Evolutionary conservation across 2,888 invertebrate species (phyloP), one percentile per base, ranked within the genome.

Genomic region (Mesodorylaimus sp.): DNA sequence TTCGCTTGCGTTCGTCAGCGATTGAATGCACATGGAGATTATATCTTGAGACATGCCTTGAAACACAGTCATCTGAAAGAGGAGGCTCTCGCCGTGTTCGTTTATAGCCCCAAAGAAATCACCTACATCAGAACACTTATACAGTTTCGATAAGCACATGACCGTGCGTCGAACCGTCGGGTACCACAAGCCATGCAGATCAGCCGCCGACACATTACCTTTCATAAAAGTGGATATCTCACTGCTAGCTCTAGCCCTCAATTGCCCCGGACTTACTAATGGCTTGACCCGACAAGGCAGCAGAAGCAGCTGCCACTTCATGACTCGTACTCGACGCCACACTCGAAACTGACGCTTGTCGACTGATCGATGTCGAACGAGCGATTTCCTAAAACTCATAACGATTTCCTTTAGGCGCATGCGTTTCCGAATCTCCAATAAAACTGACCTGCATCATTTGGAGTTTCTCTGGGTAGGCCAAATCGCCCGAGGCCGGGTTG

Each of bases 141-240:
- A 83, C 0, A 89, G 75, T 53, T 95, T 79, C 0, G 95, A 93
- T 2, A 97, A 73, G 54, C 91, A 93, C 23, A 93, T 86, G 21
- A 97, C 70, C 0, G 95, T 91, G 42, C 97, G 74, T 21, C 95
- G 75, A 0, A 97, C 91, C 0, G 88, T 91, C 0, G 97, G 97
- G 70, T 95, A 97, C 97, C 97, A 97, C 89, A 97, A 89, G 26
- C 95, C 97, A 70, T 95, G 95, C 29, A 95, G 73, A 73, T 97
- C 95, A 0, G 93, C 88, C 0, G 89, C 86, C 0, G 86, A 85
- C 63, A 79, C 79, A 66, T 68, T 65, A 38, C 2, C 47, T 25
- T 5, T 21, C 10, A 19, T 5, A 41, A 19, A 19, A 41, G 21
- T 19, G 5, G 5, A 32, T 13, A 10, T 10, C 5, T 5, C 5